Conservation (phyloP, 2,797 vertebrate species). For the Graptemys geographica region DNA sequence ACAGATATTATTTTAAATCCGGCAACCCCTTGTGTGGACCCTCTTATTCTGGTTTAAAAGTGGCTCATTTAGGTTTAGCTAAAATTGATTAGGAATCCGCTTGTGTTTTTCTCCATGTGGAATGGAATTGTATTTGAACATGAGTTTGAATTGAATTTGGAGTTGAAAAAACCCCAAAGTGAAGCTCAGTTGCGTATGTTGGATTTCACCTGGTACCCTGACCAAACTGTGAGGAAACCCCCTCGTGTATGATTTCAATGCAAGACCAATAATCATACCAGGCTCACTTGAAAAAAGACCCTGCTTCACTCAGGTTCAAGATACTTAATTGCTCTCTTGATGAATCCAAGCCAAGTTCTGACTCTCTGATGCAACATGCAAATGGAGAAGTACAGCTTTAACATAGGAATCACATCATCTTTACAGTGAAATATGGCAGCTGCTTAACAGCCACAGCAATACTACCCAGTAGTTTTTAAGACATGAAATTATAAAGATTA, state of each 20-base stretch:
- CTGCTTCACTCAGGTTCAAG: fast-evolving
- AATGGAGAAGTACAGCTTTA: fast-evolving
- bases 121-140: background rate
- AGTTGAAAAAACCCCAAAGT: fast-evolving
- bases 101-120: background rate
- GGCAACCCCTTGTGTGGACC: fast-evolving
- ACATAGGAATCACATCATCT: background rate
- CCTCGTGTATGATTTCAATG: background rate
- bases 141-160: background rate
- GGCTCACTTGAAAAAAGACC: fast-evolving
- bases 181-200: fast-evolving
- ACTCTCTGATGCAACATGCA: fast-evolving
- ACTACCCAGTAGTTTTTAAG: fast-evolving
- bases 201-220: fast-evolving
- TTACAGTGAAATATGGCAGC: too few species aligned
- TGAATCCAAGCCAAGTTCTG: background rate
- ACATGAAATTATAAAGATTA: background rate
- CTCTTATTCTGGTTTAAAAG: fast-evolving
- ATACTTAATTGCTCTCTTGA: background rate
- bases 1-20: background rate
- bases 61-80: fast-evolving
- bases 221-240: background rate
- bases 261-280: background rate
- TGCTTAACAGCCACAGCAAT: fast-evolving
- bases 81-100: fast-evolving